Evolutionary conservation across 2,113 vertebrate species (phyloP).

Genomic region (Setophaga kirtlandii): DNA sequence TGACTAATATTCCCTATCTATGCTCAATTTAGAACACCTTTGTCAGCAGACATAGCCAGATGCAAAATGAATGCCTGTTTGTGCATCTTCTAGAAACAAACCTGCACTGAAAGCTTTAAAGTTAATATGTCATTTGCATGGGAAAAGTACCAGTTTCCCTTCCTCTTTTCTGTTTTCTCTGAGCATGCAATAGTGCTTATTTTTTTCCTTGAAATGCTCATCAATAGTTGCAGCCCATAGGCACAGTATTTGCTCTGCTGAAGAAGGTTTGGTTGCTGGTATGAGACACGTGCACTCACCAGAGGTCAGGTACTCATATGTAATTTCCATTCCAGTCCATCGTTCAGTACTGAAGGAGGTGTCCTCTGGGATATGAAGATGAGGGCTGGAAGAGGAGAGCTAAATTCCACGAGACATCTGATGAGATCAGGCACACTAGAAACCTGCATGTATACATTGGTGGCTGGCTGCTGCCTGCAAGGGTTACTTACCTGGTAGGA

Average conservation of each 20-base stretch:
- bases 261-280: not conserved
- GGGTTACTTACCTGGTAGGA: not conserved
- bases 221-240: not conserved
- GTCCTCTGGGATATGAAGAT: not conserved
- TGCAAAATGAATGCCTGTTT: not conserved
- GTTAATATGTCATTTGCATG: not conserved
- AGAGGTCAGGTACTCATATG: not conserved
- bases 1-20: not conserved
- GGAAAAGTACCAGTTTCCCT: not conserved
- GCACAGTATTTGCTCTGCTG: not conserved
- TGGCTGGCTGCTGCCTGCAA: not conserved
- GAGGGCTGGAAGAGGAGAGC: not conserved
- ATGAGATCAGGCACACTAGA: not conserved
- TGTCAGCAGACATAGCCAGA: not conserved
- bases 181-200: not conserved
- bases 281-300: not conserved
- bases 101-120: not conserved
- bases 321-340: not conserved
- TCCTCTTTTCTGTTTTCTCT: not conserved
- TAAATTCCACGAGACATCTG: not conserved
- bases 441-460: rapidly evolving
- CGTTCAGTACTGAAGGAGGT: rapidly evolving
- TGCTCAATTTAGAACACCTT: not conserved
- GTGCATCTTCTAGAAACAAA: not conserved
- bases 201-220: not conserved